Conservation (phyloP, 2,797 vertebrate species). For the Ibycter americanus region DNA sequence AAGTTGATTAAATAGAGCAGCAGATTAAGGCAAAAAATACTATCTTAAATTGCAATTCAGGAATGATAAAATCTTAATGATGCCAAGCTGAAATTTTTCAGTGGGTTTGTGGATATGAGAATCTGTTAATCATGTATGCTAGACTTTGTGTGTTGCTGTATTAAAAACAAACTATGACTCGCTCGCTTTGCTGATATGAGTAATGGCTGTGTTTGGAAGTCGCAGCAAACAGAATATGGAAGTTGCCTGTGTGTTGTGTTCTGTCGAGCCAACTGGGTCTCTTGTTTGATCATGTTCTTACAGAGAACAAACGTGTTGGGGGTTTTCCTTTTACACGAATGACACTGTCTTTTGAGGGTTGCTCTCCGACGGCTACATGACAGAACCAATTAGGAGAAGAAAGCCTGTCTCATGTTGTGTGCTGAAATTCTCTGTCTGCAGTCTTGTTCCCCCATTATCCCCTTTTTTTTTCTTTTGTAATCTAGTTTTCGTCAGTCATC, state of each 20-base stretch:
- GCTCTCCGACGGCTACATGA: neutral
- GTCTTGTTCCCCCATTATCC: neutral
- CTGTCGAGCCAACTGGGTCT: neutral
- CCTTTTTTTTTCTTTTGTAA: neutral
- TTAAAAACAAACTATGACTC: neutral
- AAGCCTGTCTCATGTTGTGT: neutral
- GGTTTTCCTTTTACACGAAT: neutral
- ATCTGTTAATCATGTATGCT: neutral
- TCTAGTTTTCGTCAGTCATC: neutral
- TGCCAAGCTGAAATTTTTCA: neutral
- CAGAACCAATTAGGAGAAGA: constrained; percentile 31
- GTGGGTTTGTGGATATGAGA: neutral
- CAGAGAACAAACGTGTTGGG: neutral
- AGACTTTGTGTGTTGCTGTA: accelerated
- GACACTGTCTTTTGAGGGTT: neutral
- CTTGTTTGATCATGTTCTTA: neutral
- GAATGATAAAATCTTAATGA: constrained; percentile 49
- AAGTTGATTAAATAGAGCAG: constrained; percentile 53
- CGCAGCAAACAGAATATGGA: accelerated
- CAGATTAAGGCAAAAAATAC: constrained; percentile 28
- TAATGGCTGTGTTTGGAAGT: neutral
- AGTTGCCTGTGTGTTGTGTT: neutral
- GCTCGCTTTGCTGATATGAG: neutral
- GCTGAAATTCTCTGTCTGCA: neutral
- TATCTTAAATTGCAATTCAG: constrained; percentile 15